phyloP scores from a whole-genome alignment of 2,888 invertebrate species.

The Drosophila dives region DNA sequence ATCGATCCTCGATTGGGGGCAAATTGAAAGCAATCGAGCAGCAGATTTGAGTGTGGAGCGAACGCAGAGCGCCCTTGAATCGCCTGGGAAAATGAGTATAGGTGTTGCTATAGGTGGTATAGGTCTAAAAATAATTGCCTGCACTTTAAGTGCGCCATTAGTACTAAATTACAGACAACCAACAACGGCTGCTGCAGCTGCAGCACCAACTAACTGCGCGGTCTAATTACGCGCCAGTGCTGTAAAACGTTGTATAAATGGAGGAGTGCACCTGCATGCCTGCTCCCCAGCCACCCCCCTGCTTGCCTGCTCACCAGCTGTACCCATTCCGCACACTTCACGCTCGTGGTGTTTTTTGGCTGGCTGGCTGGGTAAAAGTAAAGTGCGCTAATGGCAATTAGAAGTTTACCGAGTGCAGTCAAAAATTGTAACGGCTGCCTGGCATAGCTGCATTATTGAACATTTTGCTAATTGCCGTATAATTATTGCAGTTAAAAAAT shows the following conservation, averaged over 20 bases:
- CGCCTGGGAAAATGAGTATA: slow-evolving; percentile 18
- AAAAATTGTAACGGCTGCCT: slow-evolving; percentile 77
- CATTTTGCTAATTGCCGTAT: slow-evolving; percentile 77
- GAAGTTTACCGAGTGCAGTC: slow-evolving; percentile 78
- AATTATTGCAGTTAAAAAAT: slow-evolving; percentile 80
- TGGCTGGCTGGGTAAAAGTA: slow-evolving; percentile 57
- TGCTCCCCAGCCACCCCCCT: not conserved
- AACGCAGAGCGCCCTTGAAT: slow-evolving; percentile 15
- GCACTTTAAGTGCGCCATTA: slow-evolving; percentile 76
- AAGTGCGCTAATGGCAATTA: slow-evolving; percentile 80
- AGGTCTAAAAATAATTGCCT: slow-evolving; percentile 76
- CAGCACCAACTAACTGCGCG: slow-evolving; percentile 61
- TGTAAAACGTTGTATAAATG: slow-evolving; percentile 37
- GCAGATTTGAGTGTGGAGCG: slow-evolving; percentile 37
- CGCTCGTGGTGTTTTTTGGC: slow-evolving; percentile 10
- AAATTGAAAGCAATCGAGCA: slow-evolving; percentile 56
- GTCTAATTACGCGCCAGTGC: slow-evolving; percentile 76
- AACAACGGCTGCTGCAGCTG: slow-evolving; percentile 23
- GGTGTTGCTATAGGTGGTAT: slow-evolving; percentile 29
- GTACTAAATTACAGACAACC: slow-evolving; percentile 77
- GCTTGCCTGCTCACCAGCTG: slow-evolving; percentile 3
- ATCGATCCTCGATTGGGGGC: slow-evolving; percentile 14
- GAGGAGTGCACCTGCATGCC: slow-evolving; percentile 34
- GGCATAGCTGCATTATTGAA: slow-evolving; percentile 76
- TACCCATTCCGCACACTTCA: too few relatives aligned